phyloP scores from a whole-genome alignment of 2,113 vertebrate genomes.

The Pachypanchax playfairii region DNA sequence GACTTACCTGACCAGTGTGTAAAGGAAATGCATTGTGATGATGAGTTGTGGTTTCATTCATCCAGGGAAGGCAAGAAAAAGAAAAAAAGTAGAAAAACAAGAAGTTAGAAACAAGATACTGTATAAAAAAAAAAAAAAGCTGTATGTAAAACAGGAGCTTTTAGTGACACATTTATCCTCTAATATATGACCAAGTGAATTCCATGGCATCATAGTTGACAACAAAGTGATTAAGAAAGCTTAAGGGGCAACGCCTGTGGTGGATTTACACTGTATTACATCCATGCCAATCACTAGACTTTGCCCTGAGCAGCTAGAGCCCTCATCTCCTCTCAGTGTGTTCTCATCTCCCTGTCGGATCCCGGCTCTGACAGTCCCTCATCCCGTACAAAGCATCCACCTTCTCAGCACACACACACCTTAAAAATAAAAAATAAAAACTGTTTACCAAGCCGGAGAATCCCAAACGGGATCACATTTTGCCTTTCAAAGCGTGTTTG shows the following conservation, averaged over 20 bases:
- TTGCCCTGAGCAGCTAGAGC: slow-evolving; percentile 20
- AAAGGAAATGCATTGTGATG: not conserved
- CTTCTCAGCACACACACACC: slow-evolving; percentile 39
- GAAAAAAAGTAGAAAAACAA: slow-evolving; percentile 22
- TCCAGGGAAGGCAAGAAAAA: slow-evolving; percentile 8
- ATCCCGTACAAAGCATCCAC: slow-evolving; percentile 25
- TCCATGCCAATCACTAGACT: slow-evolving; percentile 47
- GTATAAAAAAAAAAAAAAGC: not conserved
- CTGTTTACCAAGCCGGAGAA: slow-evolving; percentile 74
- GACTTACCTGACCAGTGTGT: slow-evolving; percentile 63
- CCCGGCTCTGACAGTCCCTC: slow-evolving; percentile 36
- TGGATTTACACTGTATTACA: slow-evolving; percentile 46
- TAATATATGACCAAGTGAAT: slow-evolving; percentile 21
- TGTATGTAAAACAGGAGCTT: not conserved
- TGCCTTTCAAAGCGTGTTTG: slow-evolving; percentile 73
- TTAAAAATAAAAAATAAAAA: slow-evolving; percentile 45
- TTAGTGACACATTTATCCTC: slow-evolving; percentile 5
- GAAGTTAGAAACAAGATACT: slow-evolving; percentile 23
- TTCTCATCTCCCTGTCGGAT: slow-evolving; percentile 19
- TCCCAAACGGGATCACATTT: slow-evolving; percentile 69
- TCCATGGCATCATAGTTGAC: slow-evolving; percentile 26
- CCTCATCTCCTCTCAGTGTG: slow-evolving; percentile 22
- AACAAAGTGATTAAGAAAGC: slow-evolving; percentile 25
- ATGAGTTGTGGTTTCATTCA: slow-evolving; percentile 33
- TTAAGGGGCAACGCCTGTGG: slow-evolving; percentile 2